Evolutionary conservation across 2,797 vertebrate species (phyloP).

Genomic region (Mionectes olivaceus): DNA sequence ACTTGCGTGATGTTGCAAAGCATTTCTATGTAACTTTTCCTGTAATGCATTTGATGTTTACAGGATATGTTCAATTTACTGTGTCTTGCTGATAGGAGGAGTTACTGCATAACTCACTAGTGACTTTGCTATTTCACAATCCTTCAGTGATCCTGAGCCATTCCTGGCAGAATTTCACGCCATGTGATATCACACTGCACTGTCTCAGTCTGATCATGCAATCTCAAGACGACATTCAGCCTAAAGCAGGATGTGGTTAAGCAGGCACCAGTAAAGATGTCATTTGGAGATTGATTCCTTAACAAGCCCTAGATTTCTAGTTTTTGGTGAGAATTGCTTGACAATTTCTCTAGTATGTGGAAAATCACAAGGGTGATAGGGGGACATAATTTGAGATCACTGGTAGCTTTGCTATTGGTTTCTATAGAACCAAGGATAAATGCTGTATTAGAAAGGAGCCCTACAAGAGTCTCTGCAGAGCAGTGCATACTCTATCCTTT

Average conservation of each 20-base stretch:
- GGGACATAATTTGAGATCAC: neutral
- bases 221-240: neutral
- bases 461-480: neutral
- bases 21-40: neutral
- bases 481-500: neutral
- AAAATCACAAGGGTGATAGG: neutral
- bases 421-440: neutral
- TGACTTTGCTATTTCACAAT: conserved; percentile 39
- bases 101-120: conserved; percentile 25
- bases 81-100: conserved; percentile 2
- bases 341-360: neutral
- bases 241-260: conserved; percentile 31
- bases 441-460: neutral
- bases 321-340: neutral
- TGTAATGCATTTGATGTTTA: neutral
- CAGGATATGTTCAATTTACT: neutral
- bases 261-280: neutral
- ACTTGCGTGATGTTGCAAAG: neutral
- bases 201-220: neutral
- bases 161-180: conserved; percentile 47
- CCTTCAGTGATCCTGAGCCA: neutral
- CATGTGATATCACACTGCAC: neutral
- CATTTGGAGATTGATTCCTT: neutral
- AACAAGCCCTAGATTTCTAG: neutral
- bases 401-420: neutral